Percentiles rank a stretch among this genome's conserved stretches.
These are phyloP conservation scores for Brevimyrus niger DNA, from an alignment of 2,113 vertebrate genomes.

Conservation along the genomic window DNA sequence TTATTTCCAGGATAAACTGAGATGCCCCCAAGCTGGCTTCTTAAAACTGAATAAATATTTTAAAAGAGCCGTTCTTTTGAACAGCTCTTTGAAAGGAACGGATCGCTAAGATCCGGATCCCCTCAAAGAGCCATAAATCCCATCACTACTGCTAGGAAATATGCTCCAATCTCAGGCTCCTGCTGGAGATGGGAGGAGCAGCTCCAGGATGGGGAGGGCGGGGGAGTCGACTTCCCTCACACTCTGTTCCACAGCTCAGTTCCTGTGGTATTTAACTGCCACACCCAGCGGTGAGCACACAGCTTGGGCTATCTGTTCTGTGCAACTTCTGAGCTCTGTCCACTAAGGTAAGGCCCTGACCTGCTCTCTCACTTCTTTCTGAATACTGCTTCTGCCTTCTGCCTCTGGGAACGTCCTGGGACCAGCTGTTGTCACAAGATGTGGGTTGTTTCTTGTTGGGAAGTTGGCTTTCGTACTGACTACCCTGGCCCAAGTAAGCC, in stretches of 20 bases:
- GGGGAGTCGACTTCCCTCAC: background rate
- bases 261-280: slow-evolving; percentile 41
- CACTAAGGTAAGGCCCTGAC: slow-evolving; percentile 44
- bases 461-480: background rate
- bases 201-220: background rate
- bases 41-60: too few species aligned
- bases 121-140: too few species aligned
- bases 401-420: background rate
- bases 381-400: background rate
- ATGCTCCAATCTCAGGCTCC: background rate
- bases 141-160: too few species aligned
- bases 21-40: too few species aligned
- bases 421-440: slow-evolving; percentile 1
- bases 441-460: slow-evolving; percentile 8
- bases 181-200: slow-evolving; percentile 9
- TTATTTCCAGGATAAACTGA: too few species aligned
- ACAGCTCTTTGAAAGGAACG: too few species aligned
- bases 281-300: slow-evolving; percentile 42
- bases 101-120: too few species aligned
- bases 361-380: background rate
- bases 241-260: background rate
- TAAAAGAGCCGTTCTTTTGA: too few species aligned
- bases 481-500: background rate
- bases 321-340: slow-evolving; percentile 33
- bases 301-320: slow-evolving; percentile 34